Percentiles rank a stretch among this genome's conserved stretches.
These are phyloP conservation scores for Acanthornis magna DNA, from an alignment of 2,797 vertebrate genomes.

Conservation along the genomic window DNA sequence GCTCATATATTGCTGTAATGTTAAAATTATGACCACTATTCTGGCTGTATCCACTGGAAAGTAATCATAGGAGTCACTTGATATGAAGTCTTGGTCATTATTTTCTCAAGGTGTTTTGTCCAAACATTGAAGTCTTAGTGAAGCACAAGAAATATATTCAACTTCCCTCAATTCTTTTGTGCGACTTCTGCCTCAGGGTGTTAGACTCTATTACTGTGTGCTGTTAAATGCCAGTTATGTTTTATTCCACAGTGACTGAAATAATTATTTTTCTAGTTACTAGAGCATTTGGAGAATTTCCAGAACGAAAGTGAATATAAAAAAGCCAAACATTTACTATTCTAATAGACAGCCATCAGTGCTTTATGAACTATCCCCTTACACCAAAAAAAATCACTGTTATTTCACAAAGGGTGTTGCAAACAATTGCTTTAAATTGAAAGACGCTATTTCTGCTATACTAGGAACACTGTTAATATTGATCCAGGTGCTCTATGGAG, in stretches of 20 bases:
- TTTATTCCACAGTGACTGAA: conserved; percentile 1
- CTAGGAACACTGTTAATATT: not conserved
- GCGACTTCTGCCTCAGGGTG: not conserved
- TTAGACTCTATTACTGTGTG: not conserved
- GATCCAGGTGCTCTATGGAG: not conserved
- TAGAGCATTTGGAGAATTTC: not conserved
- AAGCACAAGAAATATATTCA: not conserved
- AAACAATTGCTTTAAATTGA: not conserved
- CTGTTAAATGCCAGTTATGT: not conserved
- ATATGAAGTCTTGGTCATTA: not conserved
- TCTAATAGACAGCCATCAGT: not conserved
- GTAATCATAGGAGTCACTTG: not conserved
- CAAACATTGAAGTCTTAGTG: not conserved
- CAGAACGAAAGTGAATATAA: not conserved
- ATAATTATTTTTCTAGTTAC: not conserved
- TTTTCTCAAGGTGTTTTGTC: not conserved
- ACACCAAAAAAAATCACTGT: not conserved
- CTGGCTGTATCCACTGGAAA: not conserved
- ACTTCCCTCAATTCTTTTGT: not conserved
- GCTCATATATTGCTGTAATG: not conserved
- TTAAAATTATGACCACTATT: not conserved
- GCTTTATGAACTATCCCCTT: not conserved
- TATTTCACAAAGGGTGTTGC: conserved; percentile 11
- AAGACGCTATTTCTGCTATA: not conserved
- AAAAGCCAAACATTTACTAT: not conserved